Evolutionary conservation across 1,140 invertebrate genomes (phyloP).

Genomic region (Halesus radiatus): DNA sequence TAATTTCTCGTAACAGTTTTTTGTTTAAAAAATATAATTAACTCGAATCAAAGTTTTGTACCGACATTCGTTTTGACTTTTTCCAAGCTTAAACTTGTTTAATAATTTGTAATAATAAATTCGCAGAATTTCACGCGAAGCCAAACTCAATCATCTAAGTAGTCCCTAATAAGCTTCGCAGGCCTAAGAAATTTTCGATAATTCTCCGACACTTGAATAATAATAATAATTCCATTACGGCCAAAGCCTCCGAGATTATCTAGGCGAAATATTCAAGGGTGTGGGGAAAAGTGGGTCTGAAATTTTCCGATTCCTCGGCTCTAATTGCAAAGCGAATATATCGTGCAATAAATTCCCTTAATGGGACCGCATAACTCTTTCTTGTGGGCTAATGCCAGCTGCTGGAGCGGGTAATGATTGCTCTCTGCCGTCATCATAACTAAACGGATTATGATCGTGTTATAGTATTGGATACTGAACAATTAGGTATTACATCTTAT

Average conservation of each 20-base stretch:
- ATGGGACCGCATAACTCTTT: conserved; percentile 45
- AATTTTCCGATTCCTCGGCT: conserved; percentile 39
- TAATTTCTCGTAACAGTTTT: no score
- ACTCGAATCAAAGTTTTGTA: no score
- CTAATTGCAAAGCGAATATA: conserved; percentile 50
- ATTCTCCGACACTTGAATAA: no score
- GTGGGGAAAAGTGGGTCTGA: neutral
- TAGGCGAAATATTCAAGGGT: conserved; percentile 5
- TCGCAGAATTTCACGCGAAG: no score
- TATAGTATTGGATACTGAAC: neutral
- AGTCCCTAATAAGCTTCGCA: no score
- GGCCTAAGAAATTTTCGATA: no score
- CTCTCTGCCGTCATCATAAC: conserved; percentile 26
- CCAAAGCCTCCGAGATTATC: neutral
- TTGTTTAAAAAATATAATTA: no score
- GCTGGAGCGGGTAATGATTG: conserved; percentile 36
- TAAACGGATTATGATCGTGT: conserved; percentile 4
- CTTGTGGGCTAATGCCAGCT: conserved; percentile 34
- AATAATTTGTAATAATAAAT: neutral
- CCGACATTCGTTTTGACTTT: no score
- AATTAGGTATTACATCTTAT: no score
- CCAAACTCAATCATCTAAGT: no score
- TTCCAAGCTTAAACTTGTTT: no score
- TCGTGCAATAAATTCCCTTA: conserved; percentile 45
- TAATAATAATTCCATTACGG: no score